phyloP scores from a whole-genome alignment of 2,888 invertebrate genomes.

The Heterodera filipjevi region DNA sequence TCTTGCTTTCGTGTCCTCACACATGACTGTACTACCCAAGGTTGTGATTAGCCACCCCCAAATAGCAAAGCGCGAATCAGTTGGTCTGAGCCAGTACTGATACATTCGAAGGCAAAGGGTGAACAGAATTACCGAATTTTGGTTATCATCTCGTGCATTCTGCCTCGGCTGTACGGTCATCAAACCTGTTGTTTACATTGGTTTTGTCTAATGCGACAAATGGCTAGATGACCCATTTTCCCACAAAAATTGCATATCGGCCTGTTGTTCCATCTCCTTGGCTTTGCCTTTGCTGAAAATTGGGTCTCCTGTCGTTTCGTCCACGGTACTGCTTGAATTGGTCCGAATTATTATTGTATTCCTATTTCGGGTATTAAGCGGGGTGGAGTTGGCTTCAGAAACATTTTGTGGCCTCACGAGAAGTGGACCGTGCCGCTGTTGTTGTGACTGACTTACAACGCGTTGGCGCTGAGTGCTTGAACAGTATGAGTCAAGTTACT shows the following conservation, averaged over 20 bases:
- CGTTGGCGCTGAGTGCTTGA: not conserved
- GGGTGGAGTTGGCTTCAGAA: not conserved
- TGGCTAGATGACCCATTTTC: conserved; percentile 3
- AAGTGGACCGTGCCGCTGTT: not conserved
- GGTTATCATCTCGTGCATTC: not conserved
- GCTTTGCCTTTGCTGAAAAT: not conserved
- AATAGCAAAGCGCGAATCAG: not conserved
- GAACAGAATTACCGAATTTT: not conserved
- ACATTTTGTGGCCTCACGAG: not conserved
- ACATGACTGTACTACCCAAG: conserved; percentile 6
- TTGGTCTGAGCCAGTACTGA: not conserved
- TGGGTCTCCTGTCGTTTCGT: not conserved
- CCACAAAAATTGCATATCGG: conserved; percentile 10
- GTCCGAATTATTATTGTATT: too few species aligned
- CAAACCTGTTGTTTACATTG: not conserved
- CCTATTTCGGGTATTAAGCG: not conserved
- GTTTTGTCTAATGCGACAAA: not conserved
- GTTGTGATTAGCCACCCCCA: not conserved
- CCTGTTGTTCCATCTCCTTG: conserved; percentile 10
- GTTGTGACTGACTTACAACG: not conserved
- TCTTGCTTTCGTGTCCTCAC: not conserved
- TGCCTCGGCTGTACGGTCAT: not conserved
- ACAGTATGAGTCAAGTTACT: not conserved
- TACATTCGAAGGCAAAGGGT: not conserved
- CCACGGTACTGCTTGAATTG: not conserved